Base-by-base conservation (phyloP, 2,113 vertebrate genomes). In the Saccopteryx leptura region DNA sequence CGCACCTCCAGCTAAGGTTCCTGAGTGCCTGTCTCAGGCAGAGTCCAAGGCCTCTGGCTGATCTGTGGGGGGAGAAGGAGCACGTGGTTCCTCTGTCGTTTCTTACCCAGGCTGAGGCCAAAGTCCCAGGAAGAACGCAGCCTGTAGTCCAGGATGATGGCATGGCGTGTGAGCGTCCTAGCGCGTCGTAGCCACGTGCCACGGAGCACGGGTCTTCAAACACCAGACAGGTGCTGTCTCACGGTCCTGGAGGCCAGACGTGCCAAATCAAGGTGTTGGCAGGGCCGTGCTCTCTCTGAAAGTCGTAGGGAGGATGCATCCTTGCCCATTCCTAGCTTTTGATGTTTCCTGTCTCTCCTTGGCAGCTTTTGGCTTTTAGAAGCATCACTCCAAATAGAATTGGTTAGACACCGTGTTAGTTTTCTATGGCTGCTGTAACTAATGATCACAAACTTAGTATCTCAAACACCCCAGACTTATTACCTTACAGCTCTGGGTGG, bases 91-190 rank as follows among this genome's bases (percentile, higher is more conserved):
- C 39, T n/a, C 17, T 12, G 17, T 66, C 31, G 0, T 31, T 50
- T 33, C 21, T 65, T 76, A 5, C 33, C 31, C 39, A 1, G 4
- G 17, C 46, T 3, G 4, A 66, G 86, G 50, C 7, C 46, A 39
- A 39, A 54, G 78, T 5, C 86, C 4, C 39, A 7, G 69, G 54
- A 56, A 1, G 7, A 9, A 6, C 5, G 4, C 7, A 24, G 28
- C 63, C 31, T 14, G 28, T 4, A 54, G 31, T 75, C 15, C 17
- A 39, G 3, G 48, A 14, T 0, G 9, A 21, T 4, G 17, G 48
- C 46, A 0, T 0, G 15, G 28, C 4, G 17, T 9, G 0, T 13
- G 39, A 11, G 28, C 18, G 17, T 74, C 26, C 63, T 4, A 0
- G 56, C 24, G 0, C 26, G 5, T 68, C 23, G 0, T 66, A 2